Evolutionary conservation across 2,888 invertebrate species (phyloP).

Genomic region (Heteromurus nitidus): DNA sequence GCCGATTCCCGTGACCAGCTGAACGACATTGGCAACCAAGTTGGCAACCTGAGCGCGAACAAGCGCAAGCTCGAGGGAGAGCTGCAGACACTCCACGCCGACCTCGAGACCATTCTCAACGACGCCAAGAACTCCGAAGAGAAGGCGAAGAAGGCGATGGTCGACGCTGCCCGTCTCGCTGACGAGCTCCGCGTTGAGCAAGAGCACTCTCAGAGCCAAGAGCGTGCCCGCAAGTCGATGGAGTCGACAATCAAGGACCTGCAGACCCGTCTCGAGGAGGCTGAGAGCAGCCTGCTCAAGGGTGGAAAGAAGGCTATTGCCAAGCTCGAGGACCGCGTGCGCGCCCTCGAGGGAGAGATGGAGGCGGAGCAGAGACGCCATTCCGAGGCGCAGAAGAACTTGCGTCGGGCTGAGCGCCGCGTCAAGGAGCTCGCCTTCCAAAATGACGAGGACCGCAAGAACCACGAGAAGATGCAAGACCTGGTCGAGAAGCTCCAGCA

Average conservation of each 20-base stretch:
- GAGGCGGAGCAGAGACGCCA: conserved; percentile 79
- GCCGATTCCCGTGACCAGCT: conserved; percentile 78
- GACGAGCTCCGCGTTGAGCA: conserved; percentile 80
- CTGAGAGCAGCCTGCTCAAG: conserved; percentile 79
- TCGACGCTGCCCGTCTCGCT: conserved; percentile 79
- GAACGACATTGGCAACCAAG: conserved; percentile 78
- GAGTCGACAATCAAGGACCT: conserved; percentile 80
- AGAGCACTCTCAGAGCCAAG: conserved; percentile 79
- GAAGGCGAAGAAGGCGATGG: conserved; percentile 77
- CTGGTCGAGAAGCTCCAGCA: conserved; percentile 79
- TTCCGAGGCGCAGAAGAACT: conserved; percentile 78
- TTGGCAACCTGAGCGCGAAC: conserved; percentile 76
- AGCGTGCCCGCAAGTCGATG: conserved; percentile 79
- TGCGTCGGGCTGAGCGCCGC: conserved; percentile 78
- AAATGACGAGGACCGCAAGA: conserved; percentile 80
- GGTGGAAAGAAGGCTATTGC: conserved; percentile 80
- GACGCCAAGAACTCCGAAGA: conserved; percentile 75
- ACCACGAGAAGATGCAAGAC: conserved; percentile 79
- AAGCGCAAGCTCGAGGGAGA: conserved; percentile 80
- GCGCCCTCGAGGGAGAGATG: conserved; percentile 77
- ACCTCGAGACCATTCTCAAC: conserved; percentile 75
- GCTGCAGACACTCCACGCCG: conserved; percentile 78
- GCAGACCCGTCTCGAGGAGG: conserved; percentile 76
- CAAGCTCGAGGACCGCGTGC: conserved; percentile 78
- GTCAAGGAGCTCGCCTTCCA: conserved; percentile 74